phyloP scores from a whole-genome alignment of 1,140 invertebrate genomes.

The Alviniconcha marisindica region DNA sequence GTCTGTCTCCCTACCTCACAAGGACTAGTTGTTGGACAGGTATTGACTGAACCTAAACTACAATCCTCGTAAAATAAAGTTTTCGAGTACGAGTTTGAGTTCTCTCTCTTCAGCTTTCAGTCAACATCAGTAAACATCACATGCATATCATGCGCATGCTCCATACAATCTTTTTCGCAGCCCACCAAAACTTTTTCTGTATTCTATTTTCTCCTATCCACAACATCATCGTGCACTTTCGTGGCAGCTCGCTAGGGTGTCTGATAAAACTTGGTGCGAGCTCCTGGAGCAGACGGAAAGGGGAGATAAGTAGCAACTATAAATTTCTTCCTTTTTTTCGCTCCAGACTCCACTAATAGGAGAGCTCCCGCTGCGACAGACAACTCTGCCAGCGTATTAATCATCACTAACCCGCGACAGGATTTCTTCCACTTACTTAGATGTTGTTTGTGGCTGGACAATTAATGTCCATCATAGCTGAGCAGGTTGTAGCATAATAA shows the following conservation, averaged over 20 bases:
- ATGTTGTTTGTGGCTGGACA: too few relatives aligned
- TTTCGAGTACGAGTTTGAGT: too few relatives aligned
- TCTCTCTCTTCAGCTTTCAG: too few relatives aligned
- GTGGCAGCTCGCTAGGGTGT: neutral
- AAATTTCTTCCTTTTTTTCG: neutral
- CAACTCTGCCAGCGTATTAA: neutral
- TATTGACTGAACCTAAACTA: too few relatives aligned
- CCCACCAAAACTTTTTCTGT: neutral
- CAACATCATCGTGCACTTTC: neutral
- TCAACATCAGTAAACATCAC: too few relatives aligned
- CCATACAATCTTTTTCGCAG: neutral
- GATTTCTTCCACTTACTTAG: too few relatives aligned
- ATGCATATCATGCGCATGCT: too few relatives aligned
- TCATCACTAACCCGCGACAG: neutral
- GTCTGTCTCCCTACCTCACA: too few relatives aligned
- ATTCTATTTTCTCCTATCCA: neutral
- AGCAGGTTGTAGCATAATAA: too few relatives aligned
- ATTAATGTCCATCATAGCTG: too few relatives aligned
- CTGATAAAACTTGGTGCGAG: neutral
- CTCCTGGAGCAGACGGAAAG: neutral
- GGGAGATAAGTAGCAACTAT: neutral
- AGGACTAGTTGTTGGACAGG: too few relatives aligned
- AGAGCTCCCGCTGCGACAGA: conserved; percentile 3
- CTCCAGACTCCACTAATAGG: conserved; percentile 13
- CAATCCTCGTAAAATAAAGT: too few relatives aligned